Conservation (phyloP, 1,140 invertebrate genomes). For the Saccostrea echinata region DNA sequence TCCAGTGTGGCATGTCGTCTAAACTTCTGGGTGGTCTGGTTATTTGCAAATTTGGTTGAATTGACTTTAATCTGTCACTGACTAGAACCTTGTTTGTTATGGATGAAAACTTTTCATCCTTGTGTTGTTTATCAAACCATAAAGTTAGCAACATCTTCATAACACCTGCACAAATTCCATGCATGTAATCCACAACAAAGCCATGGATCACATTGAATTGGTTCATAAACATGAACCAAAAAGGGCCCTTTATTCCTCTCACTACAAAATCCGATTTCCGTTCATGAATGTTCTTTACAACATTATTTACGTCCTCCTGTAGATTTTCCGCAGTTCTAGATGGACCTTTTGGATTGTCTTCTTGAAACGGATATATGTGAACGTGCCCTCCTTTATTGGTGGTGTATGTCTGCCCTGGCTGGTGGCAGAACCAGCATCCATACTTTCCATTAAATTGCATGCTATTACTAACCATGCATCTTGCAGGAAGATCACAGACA, state of each 20-base stretch:
- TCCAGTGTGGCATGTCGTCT: slow-evolving; percentile 49
- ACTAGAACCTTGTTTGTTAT: neutral
- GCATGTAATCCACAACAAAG: slow-evolving; percentile 55
- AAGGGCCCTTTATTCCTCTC: slow-evolving; percentile 55
- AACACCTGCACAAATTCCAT: slow-evolving; percentile 53
- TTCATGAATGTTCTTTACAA: neutral
- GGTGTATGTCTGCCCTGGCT: slow-evolving; percentile 20
- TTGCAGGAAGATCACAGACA: slow-evolving; percentile 13
- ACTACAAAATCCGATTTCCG: neutral
- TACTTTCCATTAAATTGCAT: slow-evolving; percentile 44
- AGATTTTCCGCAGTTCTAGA: neutral
- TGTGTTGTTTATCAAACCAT: slow-evolving; percentile 39
- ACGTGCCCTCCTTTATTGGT: slow-evolving; percentile 11
- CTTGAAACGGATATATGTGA: slow-evolving; percentile 6
- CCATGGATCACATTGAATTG: slow-evolving; percentile 31
- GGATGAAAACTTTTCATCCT: slow-evolving; percentile 41
- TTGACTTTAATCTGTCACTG: slow-evolving; percentile 34
- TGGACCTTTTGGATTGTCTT: slow-evolving; percentile 11
- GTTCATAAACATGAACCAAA: slow-evolving; percentile 30
- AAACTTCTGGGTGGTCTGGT: slow-evolving; percentile 46
- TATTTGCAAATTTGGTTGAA: slow-evolving; percentile 48
- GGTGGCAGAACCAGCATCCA: slow-evolving; percentile 14
- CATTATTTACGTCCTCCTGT: neutral
- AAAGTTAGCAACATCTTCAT: slow-evolving; percentile 54
- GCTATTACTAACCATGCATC: slow-evolving; percentile 16